Percentiles rank a stretch among this genome's conserved stretches.
Conservation (phyloP, 1,140 invertebrate genomes). For the Carposina sasakii region DNA sequence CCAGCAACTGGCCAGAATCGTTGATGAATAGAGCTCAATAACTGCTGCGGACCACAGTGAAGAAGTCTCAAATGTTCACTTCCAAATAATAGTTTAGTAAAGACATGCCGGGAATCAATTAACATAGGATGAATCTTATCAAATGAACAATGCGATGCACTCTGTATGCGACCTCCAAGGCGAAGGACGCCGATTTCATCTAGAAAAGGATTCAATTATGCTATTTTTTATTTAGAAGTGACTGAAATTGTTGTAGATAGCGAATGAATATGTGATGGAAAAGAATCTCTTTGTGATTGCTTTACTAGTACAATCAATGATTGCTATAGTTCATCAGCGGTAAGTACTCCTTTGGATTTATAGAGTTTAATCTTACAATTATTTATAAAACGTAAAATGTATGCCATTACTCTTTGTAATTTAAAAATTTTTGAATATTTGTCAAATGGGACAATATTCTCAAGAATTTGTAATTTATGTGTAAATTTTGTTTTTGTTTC, state of each 20-base stretch:
- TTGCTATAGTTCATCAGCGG: background rate
- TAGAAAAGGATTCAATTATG: background rate
- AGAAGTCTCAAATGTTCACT: constrained; percentile 2
- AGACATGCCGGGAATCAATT: background rate
- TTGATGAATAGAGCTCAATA: constrained; percentile 5
- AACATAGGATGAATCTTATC: background rate
- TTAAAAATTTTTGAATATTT: constrained; percentile 9
- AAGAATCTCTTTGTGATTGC: background rate
- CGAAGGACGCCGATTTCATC: background rate
- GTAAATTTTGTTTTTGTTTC: constrained; percentile 2
- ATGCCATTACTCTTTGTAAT: background rate
- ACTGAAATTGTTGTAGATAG: background rate
- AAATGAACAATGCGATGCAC: background rate
- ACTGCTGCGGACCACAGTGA: constrained; percentile 11
- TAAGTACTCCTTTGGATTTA: background rate
- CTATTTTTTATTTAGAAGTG: background rate
- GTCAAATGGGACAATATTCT: constrained; percentile 2
- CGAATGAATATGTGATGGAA: background rate
- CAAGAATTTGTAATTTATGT: background rate
- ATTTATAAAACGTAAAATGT: constrained; percentile 1
- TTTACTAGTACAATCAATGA: background rate
- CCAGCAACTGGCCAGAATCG: constrained; percentile 13
- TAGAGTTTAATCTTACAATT: background rate
- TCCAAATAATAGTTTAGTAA: background rate
- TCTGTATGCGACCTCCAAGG: background rate